These are phyloP conservation scores for Astropecten irregularis DNA, from an alignment of 53 echinoderm and acorn worm genomes.

Conservation along the genomic window DNA sequence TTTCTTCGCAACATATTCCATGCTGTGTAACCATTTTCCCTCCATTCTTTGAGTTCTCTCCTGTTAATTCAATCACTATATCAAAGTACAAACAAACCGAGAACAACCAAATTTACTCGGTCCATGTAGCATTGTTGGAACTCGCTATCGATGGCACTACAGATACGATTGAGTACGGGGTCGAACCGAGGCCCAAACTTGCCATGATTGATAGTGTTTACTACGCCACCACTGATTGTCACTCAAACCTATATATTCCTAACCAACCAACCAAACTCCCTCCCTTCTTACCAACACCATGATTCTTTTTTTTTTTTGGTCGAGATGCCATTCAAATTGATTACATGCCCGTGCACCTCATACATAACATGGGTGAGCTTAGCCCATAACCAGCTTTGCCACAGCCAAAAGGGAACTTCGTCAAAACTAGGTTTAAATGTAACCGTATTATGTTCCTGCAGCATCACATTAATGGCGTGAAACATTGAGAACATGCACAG, in stretches of 20 bases:
- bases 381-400: too few relatives aligned
- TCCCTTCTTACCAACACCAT: too few relatives aligned
- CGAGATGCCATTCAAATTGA: neutral
- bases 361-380: too few relatives aligned
- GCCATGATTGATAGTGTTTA: conserved; percentile 24
- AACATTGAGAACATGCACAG: too few relatives aligned
- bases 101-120: neutral
- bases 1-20: conserved; percentile 2
- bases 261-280: too few relatives aligned
- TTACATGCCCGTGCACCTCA: neutral
- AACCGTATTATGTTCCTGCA: too few relatives aligned
- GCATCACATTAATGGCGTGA: too few relatives aligned
- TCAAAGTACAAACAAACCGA: conserved; percentile 17
- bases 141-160: neutral
- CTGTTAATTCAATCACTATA: neutral
- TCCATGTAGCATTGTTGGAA: too few relatives aligned
- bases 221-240: neutral
- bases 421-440: too few relatives aligned
- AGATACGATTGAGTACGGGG: conserved; percentile 6
- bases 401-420: too few relatives aligned
- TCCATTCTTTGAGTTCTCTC: neutral
- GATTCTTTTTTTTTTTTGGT: neutral
- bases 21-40: neutral
- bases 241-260: neutral
- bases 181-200: neutral